Percentiles rank a stretch among this genome's conserved stretches.
phyloP scores from a whole-genome alignment of 2,797 vertebrate genomes.

The Ciconia nigra region DNA sequence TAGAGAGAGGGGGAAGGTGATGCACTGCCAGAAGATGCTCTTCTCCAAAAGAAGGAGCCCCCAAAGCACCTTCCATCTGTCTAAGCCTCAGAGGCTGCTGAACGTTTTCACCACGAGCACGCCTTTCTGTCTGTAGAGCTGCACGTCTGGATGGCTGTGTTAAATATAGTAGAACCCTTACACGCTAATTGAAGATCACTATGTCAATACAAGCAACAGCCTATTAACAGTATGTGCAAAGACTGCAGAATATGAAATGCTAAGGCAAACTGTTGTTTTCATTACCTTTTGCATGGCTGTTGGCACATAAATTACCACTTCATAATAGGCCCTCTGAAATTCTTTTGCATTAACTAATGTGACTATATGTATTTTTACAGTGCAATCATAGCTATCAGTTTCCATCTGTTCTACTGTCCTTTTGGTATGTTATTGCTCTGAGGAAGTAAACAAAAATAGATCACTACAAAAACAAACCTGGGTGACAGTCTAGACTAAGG shows the following conservation, averaged over 20 bases:
- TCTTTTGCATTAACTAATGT: not conserved
- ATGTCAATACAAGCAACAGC: not conserved
- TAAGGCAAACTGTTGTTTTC: not conserved
- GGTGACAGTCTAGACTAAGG: slow-evolving; percentile 43
- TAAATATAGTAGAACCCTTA: not conserved
- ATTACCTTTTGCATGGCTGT: not conserved
- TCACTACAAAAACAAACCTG: slow-evolving; percentile 33
- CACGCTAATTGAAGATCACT: not conserved
- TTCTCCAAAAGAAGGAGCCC: not conserved
- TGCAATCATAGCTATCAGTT: slow-evolving; percentile 3
- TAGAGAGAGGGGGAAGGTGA: rapidly evolving
- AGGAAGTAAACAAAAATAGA: slow-evolving; percentile 60
- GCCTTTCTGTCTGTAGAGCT: not conserved
- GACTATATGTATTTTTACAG: not conserved
- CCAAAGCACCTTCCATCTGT: not conserved
- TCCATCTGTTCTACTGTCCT: slow-evolving; percentile 41
- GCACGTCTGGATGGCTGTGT: not conserved
- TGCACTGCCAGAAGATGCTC: not conserved
- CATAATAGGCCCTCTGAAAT: not conserved
- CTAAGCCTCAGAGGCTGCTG: not conserved
- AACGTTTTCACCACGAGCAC: not conserved
- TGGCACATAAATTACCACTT: slow-evolving; percentile 43
- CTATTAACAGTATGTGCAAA: not conserved
- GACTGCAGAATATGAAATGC: not conserved
- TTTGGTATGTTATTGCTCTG: slow-evolving; percentile 6